These are phyloP conservation scores for Scaptomyza flava DNA, from an alignment of 2,888 invertebrate species.

Conservation along the genomic window DNA sequence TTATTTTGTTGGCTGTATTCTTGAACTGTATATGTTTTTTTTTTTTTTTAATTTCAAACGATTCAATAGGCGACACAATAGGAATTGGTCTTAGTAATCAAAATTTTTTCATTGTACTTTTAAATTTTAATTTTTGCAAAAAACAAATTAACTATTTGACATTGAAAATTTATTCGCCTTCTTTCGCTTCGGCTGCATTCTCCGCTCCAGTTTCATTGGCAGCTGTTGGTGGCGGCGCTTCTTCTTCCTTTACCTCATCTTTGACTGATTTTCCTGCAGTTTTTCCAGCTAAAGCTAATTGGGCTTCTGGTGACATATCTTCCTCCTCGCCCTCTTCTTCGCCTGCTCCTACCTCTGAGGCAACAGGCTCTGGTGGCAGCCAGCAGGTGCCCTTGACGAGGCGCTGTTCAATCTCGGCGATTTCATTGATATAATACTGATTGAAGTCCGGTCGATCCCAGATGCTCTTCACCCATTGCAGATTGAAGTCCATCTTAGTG, in stretches of 20 bases:
- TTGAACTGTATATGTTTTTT: too few species aligned
- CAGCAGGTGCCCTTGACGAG: slow-evolving; percentile 69
- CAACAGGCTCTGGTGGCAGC: slow-evolving; percentile 61
- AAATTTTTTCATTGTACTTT: background rate
- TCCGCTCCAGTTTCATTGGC: slow-evolving; percentile 11
- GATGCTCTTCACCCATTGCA: slow-evolving; percentile 81
- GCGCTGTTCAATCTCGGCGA: slow-evolving; percentile 71
- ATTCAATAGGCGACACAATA: too few species aligned
- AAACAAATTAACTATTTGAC: background rate
- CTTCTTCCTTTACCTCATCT: background rate
- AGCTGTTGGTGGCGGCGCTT: background rate
- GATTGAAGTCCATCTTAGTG: slow-evolving; percentile 75
- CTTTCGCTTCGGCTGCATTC: slow-evolving; percentile 21
- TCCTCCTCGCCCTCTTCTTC: slow-evolving; percentile 52
- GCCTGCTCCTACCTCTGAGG: slow-evolving; percentile 26
- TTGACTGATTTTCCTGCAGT: slow-evolving; percentile 2
- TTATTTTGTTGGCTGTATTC: too few species aligned
- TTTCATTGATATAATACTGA: slow-evolving; percentile 76
- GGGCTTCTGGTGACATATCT: slow-evolving; percentile 31
- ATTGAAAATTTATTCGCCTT: slow-evolving; percentile 25
- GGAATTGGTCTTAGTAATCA: background rate
- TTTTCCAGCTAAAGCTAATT: slow-evolving; percentile 63
- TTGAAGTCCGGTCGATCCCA: slow-evolving; percentile 81
- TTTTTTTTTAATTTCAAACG: too few species aligned
- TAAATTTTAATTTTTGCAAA: background rate